These are phyloP conservation scores for Nebria brevicollis DNA, from an alignment of 2,888 invertebrate genomes.

Conservation along the genomic window DNA sequence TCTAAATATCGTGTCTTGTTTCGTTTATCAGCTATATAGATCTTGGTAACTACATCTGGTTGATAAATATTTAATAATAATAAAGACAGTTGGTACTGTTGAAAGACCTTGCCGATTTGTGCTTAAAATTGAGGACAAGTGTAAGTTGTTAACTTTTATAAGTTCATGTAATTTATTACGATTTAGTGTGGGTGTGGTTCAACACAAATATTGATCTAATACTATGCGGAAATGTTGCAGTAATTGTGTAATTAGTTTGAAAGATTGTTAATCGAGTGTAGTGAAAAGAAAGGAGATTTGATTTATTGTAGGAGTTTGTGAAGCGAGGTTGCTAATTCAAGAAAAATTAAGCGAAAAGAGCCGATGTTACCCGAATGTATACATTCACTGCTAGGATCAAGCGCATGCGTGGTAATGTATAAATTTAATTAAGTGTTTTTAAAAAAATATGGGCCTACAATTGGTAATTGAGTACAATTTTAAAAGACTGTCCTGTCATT, in stretches of 20 bases:
- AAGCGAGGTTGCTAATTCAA: neutral
- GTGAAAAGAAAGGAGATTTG: neutral
- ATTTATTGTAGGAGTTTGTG: neutral
- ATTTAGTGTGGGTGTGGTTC: conserved; percentile 1
- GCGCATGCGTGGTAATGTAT: too few species aligned
- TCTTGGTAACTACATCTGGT: neutral
- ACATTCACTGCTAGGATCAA: neutral
- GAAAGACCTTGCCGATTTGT: neutral
- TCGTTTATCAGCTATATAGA: neutral
- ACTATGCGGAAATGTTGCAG: neutral
- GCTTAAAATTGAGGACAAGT: neutral
- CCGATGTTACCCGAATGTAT: neutral
- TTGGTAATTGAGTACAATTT: too few species aligned
- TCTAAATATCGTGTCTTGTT: neutral
- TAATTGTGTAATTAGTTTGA: neutral
- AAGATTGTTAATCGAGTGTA: neutral
- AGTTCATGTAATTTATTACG: neutral
- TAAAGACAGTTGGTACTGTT: neutral
- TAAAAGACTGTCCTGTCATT: neutral
- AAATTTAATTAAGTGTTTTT: too few species aligned
- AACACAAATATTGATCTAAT: conserved; percentile 1
- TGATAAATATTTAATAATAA: neutral
- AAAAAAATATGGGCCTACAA: too few species aligned
- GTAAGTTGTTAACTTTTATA: neutral
- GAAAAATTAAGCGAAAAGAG: neutral